phyloP scores from a whole-genome alignment of 2,797 vertebrate genomes.

The Aeoliscus strigatus region DNA sequence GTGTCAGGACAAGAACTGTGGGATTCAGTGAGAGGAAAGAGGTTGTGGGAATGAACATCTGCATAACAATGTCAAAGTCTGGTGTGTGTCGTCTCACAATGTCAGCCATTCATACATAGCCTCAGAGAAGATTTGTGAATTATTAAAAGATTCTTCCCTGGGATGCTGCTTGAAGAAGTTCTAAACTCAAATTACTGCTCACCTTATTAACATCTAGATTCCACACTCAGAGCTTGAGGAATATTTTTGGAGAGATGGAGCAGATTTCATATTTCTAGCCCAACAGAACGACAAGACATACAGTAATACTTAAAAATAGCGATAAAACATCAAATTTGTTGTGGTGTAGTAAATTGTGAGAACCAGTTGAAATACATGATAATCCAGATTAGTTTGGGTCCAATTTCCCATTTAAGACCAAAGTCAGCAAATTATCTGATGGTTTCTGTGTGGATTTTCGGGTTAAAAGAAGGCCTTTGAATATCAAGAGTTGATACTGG shows the following conservation, averaged over 20 bases:
- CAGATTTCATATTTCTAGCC: conserved; percentile 24
- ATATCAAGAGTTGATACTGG: too few species aligned
- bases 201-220: conserved; percentile 47
- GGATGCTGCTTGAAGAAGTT: conserved; percentile 50
- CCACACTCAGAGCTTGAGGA: conserved; percentile 32
- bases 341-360: too few species aligned
- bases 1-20: conserved; percentile 49
- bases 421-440: too few species aligned
- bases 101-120: conserved; percentile 62
- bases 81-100: conserved; percentile 59
- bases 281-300: too few species aligned
- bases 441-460: too few species aligned
- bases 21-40: conserved; percentile 58
- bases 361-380: too few species aligned
- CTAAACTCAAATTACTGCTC: conserved; percentile 51
- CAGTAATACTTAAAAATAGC: too few species aligned
- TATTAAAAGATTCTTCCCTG: conserved; percentile 54
- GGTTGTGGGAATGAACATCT: conserved; percentile 63
- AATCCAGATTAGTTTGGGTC: too few species aligned
- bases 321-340: too few species aligned
- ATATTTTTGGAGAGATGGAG: conserved; percentile 18
- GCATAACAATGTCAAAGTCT: conserved; percentile 70
- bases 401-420: too few species aligned
- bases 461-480: too few species aligned
- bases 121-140: conserved; percentile 67